Conservation (phyloP, 2,113 vertebrate species). For the Caretta caretta region DNA sequence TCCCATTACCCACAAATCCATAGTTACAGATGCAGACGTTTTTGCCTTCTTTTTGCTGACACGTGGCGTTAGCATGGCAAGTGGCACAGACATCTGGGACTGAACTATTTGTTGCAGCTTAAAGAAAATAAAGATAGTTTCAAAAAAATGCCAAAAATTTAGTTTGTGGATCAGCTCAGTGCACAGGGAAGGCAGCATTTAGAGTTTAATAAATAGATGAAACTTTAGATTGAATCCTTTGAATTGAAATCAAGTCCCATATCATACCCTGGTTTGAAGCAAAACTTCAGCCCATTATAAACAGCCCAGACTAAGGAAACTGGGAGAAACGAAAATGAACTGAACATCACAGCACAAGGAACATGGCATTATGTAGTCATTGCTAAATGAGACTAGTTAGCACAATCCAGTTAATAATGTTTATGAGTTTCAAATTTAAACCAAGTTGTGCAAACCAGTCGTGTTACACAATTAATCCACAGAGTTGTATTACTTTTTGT, state of each 20-base stretch:
- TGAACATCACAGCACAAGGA: neutral
- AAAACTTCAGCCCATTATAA: neutral
- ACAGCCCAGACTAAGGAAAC: neutral
- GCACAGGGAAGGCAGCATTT: neutral
- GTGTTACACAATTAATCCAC: neutral
- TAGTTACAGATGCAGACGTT: constrained; percentile 93
- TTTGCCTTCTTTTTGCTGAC: constrained; percentile 83
- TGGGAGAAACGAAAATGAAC: neutral
- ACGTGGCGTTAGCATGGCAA: constrained; percentile 90
- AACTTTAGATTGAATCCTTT: neutral
- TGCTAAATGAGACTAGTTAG: neutral
- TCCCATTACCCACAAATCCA: constrained; percentile 94
- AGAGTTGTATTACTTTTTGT: neutral
- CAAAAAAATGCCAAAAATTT: neutral
- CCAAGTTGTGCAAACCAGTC: neutral
- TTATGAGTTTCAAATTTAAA: neutral
- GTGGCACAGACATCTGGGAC: constrained; percentile 84
- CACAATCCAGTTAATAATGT: neutral
- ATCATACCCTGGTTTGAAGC: neutral
- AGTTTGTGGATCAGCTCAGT: neutral
- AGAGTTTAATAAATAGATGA: neutral
- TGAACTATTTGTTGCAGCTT: constrained; percentile 14
- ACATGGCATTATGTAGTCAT: neutral
- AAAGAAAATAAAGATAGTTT: constrained; percentile 31
- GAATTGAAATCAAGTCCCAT: neutral